Evolutionary conservation across 2,888 invertebrate genomes (phyloP).

Genomic region (Melipona beecheii): DNA sequence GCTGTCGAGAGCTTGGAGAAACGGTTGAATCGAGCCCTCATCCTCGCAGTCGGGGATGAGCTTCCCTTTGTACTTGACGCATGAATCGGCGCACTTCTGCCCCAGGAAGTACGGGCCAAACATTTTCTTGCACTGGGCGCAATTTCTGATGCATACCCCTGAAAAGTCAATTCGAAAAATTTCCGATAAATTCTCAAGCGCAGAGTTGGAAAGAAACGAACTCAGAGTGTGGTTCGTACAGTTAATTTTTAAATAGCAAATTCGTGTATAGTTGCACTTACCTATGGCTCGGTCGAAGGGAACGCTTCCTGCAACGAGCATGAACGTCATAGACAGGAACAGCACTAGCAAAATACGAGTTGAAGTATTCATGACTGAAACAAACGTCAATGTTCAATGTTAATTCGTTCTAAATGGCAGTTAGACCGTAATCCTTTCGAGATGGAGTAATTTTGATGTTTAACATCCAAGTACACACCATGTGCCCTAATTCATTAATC

Average conservation of each 20-base stretch:
- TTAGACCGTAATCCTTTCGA: background rate
- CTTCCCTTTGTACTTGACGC: slow-evolving; percentile 93
- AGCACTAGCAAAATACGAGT: slow-evolving; percentile 67
- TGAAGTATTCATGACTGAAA: slow-evolving; percentile 66
- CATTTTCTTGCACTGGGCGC: slow-evolving; percentile 95
- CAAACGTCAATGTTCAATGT: background rate
- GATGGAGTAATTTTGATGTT: background rate
- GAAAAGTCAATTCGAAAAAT: background rate
- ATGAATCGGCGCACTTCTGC: slow-evolving; percentile 93
- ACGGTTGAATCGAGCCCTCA: slow-evolving; percentile 91
- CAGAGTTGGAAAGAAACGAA: background rate
- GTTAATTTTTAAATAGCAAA: background rate
- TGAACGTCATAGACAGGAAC: slow-evolving; percentile 56
- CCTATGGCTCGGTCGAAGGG: slow-evolving; percentile 57
- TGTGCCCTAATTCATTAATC: too few species aligned
- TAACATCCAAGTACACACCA: too few species aligned
- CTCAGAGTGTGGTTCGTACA: background rate
- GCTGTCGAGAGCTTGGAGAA: slow-evolving; percentile 86
- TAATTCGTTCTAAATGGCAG: background rate
- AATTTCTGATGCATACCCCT: slow-evolving; percentile 93
- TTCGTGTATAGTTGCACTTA: slow-evolving; percentile 21
- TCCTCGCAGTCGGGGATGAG: slow-evolving; percentile 94
- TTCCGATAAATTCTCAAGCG: background rate
- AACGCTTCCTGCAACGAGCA: slow-evolving; percentile 58
- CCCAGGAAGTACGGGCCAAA: slow-evolving; percentile 94